Evolutionary conservation across 2,888 invertebrate genomes (phyloP).

Genomic region (Athrips mouffetella): DNA sequence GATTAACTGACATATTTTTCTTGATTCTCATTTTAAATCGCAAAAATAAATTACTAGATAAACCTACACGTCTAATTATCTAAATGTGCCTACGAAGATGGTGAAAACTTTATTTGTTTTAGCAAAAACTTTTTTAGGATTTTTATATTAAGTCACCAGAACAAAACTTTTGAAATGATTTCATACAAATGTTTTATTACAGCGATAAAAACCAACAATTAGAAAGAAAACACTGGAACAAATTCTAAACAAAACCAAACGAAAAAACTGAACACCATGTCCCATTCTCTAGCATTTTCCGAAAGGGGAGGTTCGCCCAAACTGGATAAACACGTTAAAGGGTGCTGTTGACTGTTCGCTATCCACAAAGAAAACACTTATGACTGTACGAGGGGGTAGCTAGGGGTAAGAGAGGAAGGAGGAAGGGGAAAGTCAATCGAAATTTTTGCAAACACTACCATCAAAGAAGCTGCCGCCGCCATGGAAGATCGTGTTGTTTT

Average conservation of each 20-base stretch:
- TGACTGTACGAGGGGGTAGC: slow-evolving; percentile 49
- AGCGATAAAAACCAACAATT: too few species aligned
- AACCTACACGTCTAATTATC: too few species aligned
- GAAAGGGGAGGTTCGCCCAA: slow-evolving; percentile 54
- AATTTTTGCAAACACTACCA: slow-evolving; percentile 53
- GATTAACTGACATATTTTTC: too few species aligned
- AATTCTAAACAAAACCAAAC: background rate
- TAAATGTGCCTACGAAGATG: too few species aligned
- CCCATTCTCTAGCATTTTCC: background rate
- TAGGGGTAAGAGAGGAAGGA: slow-evolving; percentile 33
- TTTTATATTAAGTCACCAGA: too few species aligned
- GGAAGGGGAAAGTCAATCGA: slow-evolving; percentile 53
- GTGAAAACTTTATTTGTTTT: too few species aligned
- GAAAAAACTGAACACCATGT: background rate
- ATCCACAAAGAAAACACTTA: slow-evolving; percentile 76
- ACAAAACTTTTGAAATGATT: too few species aligned
- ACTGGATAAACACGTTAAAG: slow-evolving; percentile 75
- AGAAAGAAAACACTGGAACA: too few species aligned
- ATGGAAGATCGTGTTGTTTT: slow-evolving; percentile 1
- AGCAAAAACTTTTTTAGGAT: too few species aligned
- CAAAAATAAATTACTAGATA: too few species aligned
- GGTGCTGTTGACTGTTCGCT: slow-evolving; percentile 58
- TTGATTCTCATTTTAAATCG: too few species aligned
- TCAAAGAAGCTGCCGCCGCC: background rate
- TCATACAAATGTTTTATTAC: too few species aligned